phyloP scores from a whole-genome alignment of 2,797 vertebrate species.

The Leucoraja ocellata region DNA sequence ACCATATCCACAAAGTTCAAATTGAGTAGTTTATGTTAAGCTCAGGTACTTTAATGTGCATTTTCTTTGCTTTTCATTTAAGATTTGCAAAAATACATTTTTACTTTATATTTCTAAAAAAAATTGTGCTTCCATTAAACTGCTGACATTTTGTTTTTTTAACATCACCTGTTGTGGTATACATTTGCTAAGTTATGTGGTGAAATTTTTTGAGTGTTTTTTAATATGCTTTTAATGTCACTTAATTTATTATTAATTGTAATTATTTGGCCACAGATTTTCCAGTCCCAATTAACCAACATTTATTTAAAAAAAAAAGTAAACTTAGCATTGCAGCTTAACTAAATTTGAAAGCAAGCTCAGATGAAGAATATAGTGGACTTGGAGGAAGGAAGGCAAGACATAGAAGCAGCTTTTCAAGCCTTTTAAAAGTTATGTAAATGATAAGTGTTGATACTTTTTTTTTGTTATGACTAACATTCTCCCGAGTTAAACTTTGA shows the following conservation, averaged over 20 bases:
- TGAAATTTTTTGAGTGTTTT: background rate
- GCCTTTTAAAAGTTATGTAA: background rate
- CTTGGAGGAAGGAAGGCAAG: background rate
- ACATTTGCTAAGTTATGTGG: background rate
- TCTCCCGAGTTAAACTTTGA: background rate
- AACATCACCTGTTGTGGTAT: background rate
- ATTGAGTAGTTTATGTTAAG: background rate
- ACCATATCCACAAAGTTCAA: background rate
- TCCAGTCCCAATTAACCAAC: background rate
- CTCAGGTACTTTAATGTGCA: background rate
- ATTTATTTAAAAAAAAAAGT: background rate
- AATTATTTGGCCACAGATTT: background rate
- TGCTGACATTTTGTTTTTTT: background rate
- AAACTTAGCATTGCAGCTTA: background rate
- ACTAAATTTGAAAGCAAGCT: background rate
- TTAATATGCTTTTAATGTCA: background rate
- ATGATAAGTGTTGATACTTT: background rate
- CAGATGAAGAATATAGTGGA: background rate
- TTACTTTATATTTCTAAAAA: background rate
- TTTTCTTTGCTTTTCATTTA: background rate
- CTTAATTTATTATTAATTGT: background rate
- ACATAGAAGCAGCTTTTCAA: background rate
- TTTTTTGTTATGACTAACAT: background rate
- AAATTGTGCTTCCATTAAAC: background rate
- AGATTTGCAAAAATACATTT: background rate